Conservation (phyloP, 2,888 invertebrate species). For the Tetragonisca angustula region DNA sequence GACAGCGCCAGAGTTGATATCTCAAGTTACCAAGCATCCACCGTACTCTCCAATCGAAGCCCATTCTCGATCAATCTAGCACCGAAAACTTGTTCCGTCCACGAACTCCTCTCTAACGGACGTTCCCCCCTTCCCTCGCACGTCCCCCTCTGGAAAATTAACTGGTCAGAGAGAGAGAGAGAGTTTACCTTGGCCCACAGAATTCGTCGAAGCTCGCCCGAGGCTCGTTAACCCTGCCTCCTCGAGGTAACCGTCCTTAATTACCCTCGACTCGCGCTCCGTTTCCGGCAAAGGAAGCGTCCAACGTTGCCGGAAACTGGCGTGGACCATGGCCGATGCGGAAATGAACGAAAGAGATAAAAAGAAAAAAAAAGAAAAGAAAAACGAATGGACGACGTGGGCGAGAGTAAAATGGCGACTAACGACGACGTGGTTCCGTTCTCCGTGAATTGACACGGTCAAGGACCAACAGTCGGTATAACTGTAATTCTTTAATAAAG, state of each 20-base stretch:
- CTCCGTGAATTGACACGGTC: too few relatives aligned
- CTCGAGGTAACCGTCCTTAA: conserved; percentile 66
- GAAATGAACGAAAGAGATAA: neutral
- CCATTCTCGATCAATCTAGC: conserved; percentile 14
- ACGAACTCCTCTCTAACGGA: conserved; percentile 11
- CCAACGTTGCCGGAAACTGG: neutral
- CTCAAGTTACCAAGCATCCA: conserved; percentile 4
- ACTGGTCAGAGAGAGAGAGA: conserved; percentile 35
- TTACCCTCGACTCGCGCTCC: conserved; percentile 57
- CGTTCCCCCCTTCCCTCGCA: conserved; percentile 26
- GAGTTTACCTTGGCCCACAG: conserved; percentile 65
- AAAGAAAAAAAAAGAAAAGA: neutral
- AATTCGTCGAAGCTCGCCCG: conserved; percentile 59
- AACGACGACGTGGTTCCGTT: too few relatives aligned
- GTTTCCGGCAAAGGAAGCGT: conserved; percentile 41
- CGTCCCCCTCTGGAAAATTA: conserved; percentile 56
- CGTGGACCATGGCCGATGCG: neutral
- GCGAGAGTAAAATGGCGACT: neutral
- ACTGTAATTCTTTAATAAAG: too few relatives aligned
- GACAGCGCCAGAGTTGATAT: conserved; percentile 1
- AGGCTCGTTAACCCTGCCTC: conserved; percentile 68
- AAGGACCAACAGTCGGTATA: too few relatives aligned
- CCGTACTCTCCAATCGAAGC: conserved; percentile 6
- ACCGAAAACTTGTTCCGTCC: conserved; percentile 10
- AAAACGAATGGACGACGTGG: neutral